Evolutionary conservation across 2,113 vertebrate species (phyloP).

Genomic region (Regulus satrapa): DNA sequence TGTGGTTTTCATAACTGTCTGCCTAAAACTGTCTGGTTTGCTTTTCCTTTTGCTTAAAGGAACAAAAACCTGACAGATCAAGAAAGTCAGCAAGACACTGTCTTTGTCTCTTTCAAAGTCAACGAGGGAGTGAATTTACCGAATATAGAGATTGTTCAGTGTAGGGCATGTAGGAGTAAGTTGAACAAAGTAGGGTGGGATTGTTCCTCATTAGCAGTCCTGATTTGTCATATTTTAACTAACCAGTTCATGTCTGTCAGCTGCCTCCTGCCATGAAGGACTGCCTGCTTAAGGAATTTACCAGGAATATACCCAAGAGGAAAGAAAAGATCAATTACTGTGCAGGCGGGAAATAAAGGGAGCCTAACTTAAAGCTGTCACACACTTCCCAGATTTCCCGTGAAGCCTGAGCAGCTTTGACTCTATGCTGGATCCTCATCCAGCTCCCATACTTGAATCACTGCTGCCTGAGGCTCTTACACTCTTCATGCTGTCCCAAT

Average conservation of each 20-base stretch:
- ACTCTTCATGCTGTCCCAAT: slow-evolving; percentile 35
- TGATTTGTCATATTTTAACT: neutral
- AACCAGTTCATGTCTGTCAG: neutral
- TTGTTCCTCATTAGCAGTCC: neutral
- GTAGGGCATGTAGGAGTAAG: neutral
- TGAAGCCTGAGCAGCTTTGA: slow-evolving; percentile 60
- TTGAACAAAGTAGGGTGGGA: neutral
- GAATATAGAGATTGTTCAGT: neutral
- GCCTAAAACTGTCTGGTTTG: neutral
- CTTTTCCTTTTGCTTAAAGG: neutral
- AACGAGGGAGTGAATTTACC: neutral
- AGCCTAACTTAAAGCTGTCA: slow-evolving; percentile 54
- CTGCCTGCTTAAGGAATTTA: neutral
- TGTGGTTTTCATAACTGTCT: neutral
- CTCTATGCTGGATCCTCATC: slow-evolving; percentile 29
- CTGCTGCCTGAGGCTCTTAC: slow-evolving; percentile 55
- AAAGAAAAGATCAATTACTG: neutral
- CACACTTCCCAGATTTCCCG: slow-evolving; percentile 53
- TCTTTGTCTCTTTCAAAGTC: neutral
- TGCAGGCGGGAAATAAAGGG: slow-evolving; percentile 14
- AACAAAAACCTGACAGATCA: neutral
- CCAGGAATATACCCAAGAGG: neutral
- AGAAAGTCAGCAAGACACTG: neutral
- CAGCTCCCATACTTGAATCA: slow-evolving; percentile 47
- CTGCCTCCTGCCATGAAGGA: neutral